A percentile compares a stretch with the other conserved stretches of the same genome.
Evolutionary conservation across 2,888 invertebrate genomes (phyloP).

Genomic region (Monoplex corrugatus): DNA sequence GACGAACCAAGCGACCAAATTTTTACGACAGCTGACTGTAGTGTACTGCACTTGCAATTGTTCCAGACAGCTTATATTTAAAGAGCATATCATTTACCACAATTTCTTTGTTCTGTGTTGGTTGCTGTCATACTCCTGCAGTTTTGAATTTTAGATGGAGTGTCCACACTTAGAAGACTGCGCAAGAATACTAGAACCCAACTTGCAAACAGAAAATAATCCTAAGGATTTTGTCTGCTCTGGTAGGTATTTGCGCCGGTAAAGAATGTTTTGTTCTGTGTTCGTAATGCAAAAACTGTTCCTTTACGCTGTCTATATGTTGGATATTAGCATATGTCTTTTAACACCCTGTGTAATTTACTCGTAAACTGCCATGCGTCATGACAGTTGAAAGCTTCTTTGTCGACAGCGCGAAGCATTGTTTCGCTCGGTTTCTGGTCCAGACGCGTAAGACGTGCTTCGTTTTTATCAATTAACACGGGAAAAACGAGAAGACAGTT

Average conservation of each 20-base stretch:
- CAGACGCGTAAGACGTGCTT: not conserved
- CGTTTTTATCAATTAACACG: too few species aligned
- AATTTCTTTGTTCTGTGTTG: not conserved
- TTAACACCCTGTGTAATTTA: not conserved
- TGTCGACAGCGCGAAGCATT: constrained; percentile 1
- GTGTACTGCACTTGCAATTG: not conserved
- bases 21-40: constrained; percentile 40
- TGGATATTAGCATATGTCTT: not conserved
- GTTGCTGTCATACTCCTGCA: constrained; percentile 36
- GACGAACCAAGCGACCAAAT: constrained; percentile 31
- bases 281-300: not conserved
- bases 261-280: not conserved
- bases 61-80: not conserved
- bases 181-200: constrained; percentile 75
- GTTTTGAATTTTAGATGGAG: constrained; percentile 73
- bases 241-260: constrained; percentile 63
- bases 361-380: constrained; percentile 30
- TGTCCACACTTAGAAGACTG: constrained; percentile 80
- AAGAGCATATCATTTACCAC: not conserved
- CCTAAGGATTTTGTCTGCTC: constrained; percentile 71
- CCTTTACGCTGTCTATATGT: constrained; percentile 4
- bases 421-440: constrained; percentile 2
- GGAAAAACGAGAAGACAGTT: too few species aligned
- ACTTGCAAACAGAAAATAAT: constrained; percentile 70
- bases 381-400: constrained; percentile 27